A percentile compares a stretch with the other conserved stretches of the same genome.
Evolutionary conservation across 2,888 invertebrate species (phyloP).

Genomic region (Machimus atricapillus): DNA sequence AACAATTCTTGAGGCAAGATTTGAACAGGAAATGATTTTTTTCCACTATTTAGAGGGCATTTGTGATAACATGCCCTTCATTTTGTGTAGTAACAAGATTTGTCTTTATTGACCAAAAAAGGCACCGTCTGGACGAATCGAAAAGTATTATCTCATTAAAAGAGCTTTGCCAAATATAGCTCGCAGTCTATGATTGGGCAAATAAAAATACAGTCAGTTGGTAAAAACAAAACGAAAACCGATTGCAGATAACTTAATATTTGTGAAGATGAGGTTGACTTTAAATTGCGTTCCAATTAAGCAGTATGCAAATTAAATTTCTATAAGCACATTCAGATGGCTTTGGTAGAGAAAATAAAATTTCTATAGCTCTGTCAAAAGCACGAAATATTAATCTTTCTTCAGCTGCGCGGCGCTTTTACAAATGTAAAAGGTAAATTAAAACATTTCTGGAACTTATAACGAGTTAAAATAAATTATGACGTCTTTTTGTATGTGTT

Average conservation of each 20-base stretch:
- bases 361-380: no score
- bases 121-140: neutral
- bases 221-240: neutral
- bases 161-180: neutral
- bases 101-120: neutral
- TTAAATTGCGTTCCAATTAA: neutral
- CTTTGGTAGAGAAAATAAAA: neutral
- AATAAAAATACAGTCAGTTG: neutral
- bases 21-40: no score
- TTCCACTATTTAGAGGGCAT: neutral
- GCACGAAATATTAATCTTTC: no score
- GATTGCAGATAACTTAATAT: neutral
- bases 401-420: no score
- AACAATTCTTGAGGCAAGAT: neutral
- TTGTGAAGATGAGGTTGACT: neutral
- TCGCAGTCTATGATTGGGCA: neutral
- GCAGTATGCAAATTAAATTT: neutral
- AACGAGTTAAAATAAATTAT: neutral
- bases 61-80: neutral
- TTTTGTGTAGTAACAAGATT: neutral
- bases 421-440: no score
- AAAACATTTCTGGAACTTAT: neutral
- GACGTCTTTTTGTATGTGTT: neutral
- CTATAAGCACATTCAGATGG: neutral
- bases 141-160: neutral